Evolutionary conservation across 1,140 invertebrate species (phyloP).

Genomic region (Temnothorax nylanderi): DNA sequence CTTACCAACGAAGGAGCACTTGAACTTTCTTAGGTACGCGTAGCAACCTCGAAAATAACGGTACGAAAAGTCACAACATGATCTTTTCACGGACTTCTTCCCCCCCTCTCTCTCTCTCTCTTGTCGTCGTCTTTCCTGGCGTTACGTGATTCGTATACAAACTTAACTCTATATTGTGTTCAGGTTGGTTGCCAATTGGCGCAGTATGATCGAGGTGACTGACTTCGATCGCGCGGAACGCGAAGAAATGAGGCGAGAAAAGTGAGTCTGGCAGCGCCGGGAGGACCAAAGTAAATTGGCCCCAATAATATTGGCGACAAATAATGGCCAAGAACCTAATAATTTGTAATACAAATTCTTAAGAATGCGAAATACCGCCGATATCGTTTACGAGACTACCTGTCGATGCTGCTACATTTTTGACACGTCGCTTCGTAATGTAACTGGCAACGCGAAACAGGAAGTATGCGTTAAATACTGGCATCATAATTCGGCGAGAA

Average conservation of each 20-base stretch:
- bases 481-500: background rate
- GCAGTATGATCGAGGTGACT: conserved; percentile 35
- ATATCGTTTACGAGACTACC: background rate
- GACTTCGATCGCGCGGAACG: conserved; percentile 43
- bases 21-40: conserved; percentile 53
- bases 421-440: background rate
- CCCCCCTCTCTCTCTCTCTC: background rate
- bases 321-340: background rate
- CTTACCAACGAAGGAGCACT: conserved; percentile 31
- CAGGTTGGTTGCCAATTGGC: conserved; percentile 36
- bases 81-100: background rate
- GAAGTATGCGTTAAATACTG: conserved; percentile 8
- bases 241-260: conserved; percentile 36
- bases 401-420: background rate
- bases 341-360: background rate
- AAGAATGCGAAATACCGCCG: background rate
- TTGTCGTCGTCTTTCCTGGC: background rate
- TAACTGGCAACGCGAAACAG: background rate
- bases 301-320: conserved; percentile 5
- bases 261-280: background rate
- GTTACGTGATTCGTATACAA: conserved; percentile 35
- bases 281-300: background rate
- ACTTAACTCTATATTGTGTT: background rate
- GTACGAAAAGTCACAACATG: conserved; percentile 18
- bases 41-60: conserved; percentile 42